Evolutionary conservation across 2,797 vertebrate genomes (phyloP).

Genomic region (Leucoraja ocellata): DNA sequence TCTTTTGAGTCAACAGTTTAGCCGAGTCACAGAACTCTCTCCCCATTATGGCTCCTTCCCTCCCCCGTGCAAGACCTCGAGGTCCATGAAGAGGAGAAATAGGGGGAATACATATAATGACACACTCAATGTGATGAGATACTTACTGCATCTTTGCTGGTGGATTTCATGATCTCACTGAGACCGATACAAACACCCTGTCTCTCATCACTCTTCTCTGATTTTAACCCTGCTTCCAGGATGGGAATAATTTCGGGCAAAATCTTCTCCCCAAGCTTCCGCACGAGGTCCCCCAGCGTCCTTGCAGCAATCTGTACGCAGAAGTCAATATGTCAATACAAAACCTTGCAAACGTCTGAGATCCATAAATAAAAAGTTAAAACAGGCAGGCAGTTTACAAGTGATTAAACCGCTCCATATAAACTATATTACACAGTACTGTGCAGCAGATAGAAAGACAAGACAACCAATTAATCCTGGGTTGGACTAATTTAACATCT

Average conservation of each 20-base stretch:
- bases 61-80: not conserved
- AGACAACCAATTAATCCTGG: too few species aligned
- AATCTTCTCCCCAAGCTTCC: constrained; percentile 95
- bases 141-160: constrained; percentile 88
- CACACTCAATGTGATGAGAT: not conserved
- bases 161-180: constrained; percentile 98
- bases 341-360: not conserved
- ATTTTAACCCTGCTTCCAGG: constrained; percentile 85
- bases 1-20: not conserved
- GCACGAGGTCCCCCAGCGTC: constrained; percentile 88
- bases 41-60: too few species aligned
- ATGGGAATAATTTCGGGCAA: constrained; percentile 98
- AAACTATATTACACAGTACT: not conserved
- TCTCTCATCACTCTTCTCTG: constrained; percentile 89
- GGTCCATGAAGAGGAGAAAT: not conserved
- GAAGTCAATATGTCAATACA: not conserved
- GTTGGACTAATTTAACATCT: not conserved
- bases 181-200: constrained; percentile 95
- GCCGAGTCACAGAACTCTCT: too few species aligned
- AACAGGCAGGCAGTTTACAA: not conserved
- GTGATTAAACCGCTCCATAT: not conserved
- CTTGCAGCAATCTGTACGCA: constrained; percentile 81
- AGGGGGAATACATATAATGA: not conserved
- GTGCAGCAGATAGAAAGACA: not conserved
- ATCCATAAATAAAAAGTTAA: not conserved